Percentiles rank a stretch among this genome's conserved stretches.
Conservation (phyloP, 2,888 invertebrate species). For the Meliscaeva auricollis region DNA sequence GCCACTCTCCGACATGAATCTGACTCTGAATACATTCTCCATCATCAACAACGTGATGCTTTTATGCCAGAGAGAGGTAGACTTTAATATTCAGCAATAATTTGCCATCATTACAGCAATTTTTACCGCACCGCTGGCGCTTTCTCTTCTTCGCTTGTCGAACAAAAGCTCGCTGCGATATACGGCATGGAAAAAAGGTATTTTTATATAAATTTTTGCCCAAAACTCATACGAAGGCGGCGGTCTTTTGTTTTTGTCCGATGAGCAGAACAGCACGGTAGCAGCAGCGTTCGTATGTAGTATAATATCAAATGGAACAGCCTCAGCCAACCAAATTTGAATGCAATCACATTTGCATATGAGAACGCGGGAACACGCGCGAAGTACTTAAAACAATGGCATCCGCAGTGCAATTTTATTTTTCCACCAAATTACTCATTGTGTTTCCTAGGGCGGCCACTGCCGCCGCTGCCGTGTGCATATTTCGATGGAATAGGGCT, state of each 20-base stretch:
- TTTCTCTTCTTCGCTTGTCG: neutral
- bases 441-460: constrained; percentile 54
- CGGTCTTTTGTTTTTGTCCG: constrained; percentile 51
- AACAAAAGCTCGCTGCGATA: neutral
- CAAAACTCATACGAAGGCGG: neutral
- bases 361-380: constrained; percentile 65
- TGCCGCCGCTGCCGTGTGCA: neutral
- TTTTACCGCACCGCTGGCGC: constrained; percentile 44
- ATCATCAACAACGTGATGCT: constrained; percentile 16
- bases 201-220: constrained; percentile 19
- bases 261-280: constrained; percentile 54
- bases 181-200: neutral
- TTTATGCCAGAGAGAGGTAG: neutral
- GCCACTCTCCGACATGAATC: constrained; percentile 9
- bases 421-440: constrained; percentile 76
- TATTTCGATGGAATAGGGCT: constrained; percentile 11
- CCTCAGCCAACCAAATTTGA: constrained; percentile 41
- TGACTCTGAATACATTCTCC: constrained; percentile 1
- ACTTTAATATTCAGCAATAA: constrained; percentile 70
- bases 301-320: constrained; percentile 23
- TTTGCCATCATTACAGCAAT: constrained; percentile 71
- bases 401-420: constrained; percentile 74
- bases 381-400: constrained; percentile 73
- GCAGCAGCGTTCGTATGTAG: neutral
- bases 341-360: constrained; percentile 75